Evolutionary conservation across 2,888 invertebrate species (phyloP).

Genomic region (Elegia similella): DNA sequence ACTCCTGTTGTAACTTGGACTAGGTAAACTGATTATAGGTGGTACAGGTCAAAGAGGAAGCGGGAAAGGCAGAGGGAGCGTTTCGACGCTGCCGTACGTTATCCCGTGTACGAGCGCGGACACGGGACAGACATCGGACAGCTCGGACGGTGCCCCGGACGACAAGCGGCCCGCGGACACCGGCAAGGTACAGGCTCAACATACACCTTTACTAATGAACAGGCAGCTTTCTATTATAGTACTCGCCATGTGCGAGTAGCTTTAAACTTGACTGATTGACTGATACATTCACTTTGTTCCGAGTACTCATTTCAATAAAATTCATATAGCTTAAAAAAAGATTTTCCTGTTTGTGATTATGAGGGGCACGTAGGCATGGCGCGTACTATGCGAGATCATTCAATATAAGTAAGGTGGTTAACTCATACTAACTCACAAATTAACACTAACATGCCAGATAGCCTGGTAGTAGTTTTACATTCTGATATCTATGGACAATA

Average conservation of each 20-base stretch:
- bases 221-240: conserved; percentile 6
- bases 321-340: no score
- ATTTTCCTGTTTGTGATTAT: neutral
- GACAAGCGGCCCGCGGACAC: conserved; percentile 61
- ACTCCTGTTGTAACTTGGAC: neutral
- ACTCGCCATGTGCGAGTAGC: neutral
- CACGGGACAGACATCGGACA: conserved; percentile 69
- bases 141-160: conserved; percentile 66
- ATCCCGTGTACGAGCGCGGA: conserved; percentile 71
- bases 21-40: conserved; percentile 32
- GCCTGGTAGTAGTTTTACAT: conserved; percentile 15
- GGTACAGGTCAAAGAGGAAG: conserved; percentile 63
- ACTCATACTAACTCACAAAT: conserved; percentile 17
- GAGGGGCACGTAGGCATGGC: neutral
- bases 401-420: conserved; percentile 16
- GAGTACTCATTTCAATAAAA: no score
- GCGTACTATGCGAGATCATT: neutral
- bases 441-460: conserved; percentile 16
- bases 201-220: conserved; percentile 9
- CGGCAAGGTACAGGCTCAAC: conserved; percentile 57
- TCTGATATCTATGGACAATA: conserved; percentile 11
- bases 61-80: conserved; percentile 69
- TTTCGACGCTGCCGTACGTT: conserved; percentile 71
- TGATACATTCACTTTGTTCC: no score
- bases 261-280: no score